Evolutionary conservation across 2,113 vertebrate genomes (phyloP).

Genomic region (Patagioenas fasciata): DNA sequence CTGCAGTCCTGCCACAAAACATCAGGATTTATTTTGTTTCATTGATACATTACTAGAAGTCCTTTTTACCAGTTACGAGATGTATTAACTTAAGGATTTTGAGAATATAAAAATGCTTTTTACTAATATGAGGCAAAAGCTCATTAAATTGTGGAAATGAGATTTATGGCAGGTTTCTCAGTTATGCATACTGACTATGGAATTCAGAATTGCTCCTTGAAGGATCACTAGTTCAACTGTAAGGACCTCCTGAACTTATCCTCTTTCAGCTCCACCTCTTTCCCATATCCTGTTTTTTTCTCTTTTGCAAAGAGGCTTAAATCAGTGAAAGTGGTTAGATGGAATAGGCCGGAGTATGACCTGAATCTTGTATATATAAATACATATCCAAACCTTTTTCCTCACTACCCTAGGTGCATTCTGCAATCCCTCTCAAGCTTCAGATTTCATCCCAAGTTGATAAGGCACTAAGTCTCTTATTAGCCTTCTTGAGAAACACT

Average conservation of each 20-base stretch:
- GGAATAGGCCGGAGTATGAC: background rate
- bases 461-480: background rate
- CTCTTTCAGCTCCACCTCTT: background rate
- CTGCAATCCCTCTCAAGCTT: background rate
- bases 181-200: background rate
- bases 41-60: background rate
- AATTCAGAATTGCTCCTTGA: background rate
- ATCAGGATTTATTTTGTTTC: background rate
- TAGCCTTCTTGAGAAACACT: background rate
- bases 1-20: background rate
- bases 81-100: background rate
- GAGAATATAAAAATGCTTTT: background rate
- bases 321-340: background rate
- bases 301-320: background rate
- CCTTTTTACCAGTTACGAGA: background rate
- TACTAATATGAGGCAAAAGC: background rate
- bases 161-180: background rate
- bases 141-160: background rate
- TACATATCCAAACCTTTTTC: background rate
- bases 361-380: background rate
- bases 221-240: background rate
- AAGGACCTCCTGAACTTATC: background rate
- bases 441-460: background rate
- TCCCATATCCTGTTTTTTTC: background rate
- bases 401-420: background rate